Evolutionary conservation across 2,797 vertebrate genomes (phyloP).

Genomic region (Coregonus sp.): DNA sequence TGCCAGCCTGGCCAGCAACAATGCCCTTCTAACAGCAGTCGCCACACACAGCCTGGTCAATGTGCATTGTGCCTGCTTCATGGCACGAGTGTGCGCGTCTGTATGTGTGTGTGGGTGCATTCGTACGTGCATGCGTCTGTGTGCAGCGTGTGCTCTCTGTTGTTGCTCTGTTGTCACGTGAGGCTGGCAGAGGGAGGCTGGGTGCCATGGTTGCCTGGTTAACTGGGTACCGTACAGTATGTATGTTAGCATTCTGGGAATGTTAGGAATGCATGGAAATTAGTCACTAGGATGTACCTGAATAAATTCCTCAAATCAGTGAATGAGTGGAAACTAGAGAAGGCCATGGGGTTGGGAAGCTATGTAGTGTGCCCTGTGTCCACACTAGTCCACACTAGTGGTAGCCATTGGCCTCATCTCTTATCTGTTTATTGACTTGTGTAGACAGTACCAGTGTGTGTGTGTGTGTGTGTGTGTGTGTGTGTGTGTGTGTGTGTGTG

Average conservation of each 20-base stretch:
- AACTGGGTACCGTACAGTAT: not conserved
- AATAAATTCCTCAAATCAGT: not conserved
- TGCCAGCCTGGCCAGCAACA: constrained; percentile 67
- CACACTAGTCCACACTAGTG: constrained; percentile 27
- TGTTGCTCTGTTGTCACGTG: not conserved
- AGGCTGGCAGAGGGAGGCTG: not conserved
- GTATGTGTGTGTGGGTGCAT: constrained; percentile 25
- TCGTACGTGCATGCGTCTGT: not conserved
- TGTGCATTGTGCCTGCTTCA: constrained; percentile 13
- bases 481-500: constrained; percentile 24
- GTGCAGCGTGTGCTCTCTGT: constrained; percentile 4
- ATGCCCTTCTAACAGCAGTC: constrained; percentile 62
- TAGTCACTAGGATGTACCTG: not conserved
- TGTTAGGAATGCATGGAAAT: not conserved
- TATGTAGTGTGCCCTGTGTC: constrained; percentile 40
- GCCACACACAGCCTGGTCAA: constrained; percentile 13
- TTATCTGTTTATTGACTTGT: constrained; percentile 64
- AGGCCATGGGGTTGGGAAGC: constrained; percentile 26
- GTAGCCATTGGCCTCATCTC: constrained; percentile 36
- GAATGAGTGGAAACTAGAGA: constrained; percentile 25
- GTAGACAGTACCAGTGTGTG: constrained; percentile 42
- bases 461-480: constrained; percentile 20
- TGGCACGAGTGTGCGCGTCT: constrained; percentile 14
- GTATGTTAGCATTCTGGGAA: not conserved
- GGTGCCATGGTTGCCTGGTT: not conserved